Conservation (phyloP, 1,140 invertebrate species). For the Drosophila littoralis region DNA sequence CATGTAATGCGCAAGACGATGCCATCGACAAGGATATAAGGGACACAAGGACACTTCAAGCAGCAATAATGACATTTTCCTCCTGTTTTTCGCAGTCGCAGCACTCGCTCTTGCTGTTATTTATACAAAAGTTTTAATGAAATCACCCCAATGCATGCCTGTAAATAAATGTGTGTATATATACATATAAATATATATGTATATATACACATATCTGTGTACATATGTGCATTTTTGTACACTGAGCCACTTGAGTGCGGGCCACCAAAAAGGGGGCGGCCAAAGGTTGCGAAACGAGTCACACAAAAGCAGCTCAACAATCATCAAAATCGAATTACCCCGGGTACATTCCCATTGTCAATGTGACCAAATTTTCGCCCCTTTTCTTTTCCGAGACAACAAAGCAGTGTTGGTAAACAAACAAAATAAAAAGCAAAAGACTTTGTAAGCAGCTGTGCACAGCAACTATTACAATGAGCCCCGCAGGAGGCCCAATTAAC, state of each 20-base stretch:
- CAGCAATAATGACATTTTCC: conserved; percentile 57
- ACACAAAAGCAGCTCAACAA: conserved; percentile 32
- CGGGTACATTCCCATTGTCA: conserved; percentile 10
- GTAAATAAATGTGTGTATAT: conserved; percentile 3
- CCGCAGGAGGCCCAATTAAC: too few species aligned
- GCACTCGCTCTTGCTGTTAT: conserved; percentile 42
- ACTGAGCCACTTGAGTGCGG: conserved; percentile 5
- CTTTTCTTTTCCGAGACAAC: neutral
- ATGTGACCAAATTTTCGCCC: conserved; percentile 18
- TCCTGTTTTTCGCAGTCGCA: conserved; percentile 16
- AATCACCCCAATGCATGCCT: conserved; percentile 34
- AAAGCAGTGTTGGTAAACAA: conserved; percentile 8
- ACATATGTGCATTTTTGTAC: neutral
- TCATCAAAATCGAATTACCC: conserved; percentile 39
- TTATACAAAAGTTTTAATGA: conserved; percentile 61
- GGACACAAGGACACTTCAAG: conserved; percentile 44
- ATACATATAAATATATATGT: neutral
- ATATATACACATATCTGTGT: neutral
- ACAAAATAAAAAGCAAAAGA: neutral
- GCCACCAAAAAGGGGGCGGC: neutral
- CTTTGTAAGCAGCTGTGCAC: too few species aligned
- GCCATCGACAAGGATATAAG: conserved; percentile 12
- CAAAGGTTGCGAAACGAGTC: neutral
- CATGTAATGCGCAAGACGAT: conserved; percentile 35
- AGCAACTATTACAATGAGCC: too few species aligned